Conservation (phyloP, 2,888 invertebrate species). For the Electrophaes corylata region DNA sequence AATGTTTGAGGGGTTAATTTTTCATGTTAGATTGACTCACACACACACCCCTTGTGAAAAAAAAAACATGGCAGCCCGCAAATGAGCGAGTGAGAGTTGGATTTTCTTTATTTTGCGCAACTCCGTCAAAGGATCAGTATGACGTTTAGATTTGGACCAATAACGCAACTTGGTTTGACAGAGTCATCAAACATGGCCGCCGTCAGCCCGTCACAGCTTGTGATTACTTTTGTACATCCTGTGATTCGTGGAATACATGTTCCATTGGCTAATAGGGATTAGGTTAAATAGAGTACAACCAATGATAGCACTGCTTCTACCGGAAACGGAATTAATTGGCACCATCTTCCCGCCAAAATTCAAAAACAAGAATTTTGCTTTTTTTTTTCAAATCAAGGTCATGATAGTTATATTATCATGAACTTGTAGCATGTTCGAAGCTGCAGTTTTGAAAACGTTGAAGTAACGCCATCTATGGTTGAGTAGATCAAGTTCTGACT, state of each 20-base stretch:
- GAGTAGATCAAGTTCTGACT: not conserved
- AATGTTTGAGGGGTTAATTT: conserved; percentile 76
- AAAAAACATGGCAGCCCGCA: conserved; percentile 90
- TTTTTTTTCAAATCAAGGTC: not conserved
- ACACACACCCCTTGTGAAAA: conserved; percentile 87
- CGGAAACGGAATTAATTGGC: conserved; percentile 55
- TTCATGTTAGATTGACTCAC: conserved; percentile 78
- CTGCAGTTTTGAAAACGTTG: not conserved
- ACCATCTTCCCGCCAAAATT: conserved; percentile 55
- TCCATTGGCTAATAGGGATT: conserved; percentile 56
- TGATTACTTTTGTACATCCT: conserved; percentile 51
- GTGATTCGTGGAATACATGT: conserved; percentile 63
- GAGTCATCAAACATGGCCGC: conserved; percentile 72
- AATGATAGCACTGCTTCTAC: conserved; percentile 48
- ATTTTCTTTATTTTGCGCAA: conserved; percentile 78
- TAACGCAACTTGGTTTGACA: conserved; percentile 58
- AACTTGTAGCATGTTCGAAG: too few relatives aligned
- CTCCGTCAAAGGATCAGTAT: conserved; percentile 72
- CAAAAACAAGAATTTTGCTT: conserved; percentile 31
- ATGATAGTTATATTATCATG: too few relatives aligned
- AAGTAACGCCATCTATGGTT: not conserved
- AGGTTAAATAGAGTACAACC: conserved; percentile 42
- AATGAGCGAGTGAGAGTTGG: conserved; percentile 74
- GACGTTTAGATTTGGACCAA: conserved; percentile 75
- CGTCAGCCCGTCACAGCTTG: conserved; percentile 42